Evolutionary conservation across 2,888 invertebrate genomes (phyloP).

Genomic region (Calliphora vomitoria): DNA sequence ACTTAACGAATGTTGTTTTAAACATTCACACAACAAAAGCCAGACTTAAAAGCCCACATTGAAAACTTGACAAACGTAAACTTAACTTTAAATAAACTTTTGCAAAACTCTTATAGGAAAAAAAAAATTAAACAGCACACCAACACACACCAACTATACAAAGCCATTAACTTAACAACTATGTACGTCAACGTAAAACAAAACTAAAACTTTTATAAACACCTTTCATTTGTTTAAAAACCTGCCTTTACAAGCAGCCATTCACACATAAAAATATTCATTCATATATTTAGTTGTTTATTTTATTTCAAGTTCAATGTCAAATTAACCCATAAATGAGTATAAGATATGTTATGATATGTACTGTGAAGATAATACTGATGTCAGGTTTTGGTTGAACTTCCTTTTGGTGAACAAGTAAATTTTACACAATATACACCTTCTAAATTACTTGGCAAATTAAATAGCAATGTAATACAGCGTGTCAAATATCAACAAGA

Average conservation of each 20-base stretch:
- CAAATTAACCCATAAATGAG: conserved; percentile 18
- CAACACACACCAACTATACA: conserved; percentile 1
- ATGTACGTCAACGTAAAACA: conserved; percentile 30
- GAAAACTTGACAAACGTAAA: conserved; percentile 31
- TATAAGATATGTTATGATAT: background rate
- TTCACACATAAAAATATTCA: background rate
- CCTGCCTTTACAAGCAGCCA: background rate
- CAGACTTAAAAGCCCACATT: conserved; percentile 59
- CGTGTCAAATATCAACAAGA: too few species aligned
- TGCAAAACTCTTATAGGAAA: conserved; percentile 43
- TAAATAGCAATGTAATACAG: too few species aligned
- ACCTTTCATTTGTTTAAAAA: conserved; percentile 27
- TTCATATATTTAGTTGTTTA: background rate
- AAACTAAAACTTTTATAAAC: background rate
- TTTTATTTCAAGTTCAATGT: conserved; percentile 53
- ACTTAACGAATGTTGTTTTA: conserved; percentile 30
- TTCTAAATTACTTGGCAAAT: too few species aligned
- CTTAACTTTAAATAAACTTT: conserved; percentile 46
- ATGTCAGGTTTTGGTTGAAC: too few species aligned
- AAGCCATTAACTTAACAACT: conserved; percentile 15
- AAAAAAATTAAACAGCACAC: conserved; percentile 20
- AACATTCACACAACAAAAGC: conserved; percentile 39
- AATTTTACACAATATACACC: too few species aligned
- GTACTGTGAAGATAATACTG: too few species aligned
- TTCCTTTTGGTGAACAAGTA: too few species aligned